Base-by-base conservation (phyloP, 2,888 invertebrate species). In the Drosophila fungiperda region DNA sequence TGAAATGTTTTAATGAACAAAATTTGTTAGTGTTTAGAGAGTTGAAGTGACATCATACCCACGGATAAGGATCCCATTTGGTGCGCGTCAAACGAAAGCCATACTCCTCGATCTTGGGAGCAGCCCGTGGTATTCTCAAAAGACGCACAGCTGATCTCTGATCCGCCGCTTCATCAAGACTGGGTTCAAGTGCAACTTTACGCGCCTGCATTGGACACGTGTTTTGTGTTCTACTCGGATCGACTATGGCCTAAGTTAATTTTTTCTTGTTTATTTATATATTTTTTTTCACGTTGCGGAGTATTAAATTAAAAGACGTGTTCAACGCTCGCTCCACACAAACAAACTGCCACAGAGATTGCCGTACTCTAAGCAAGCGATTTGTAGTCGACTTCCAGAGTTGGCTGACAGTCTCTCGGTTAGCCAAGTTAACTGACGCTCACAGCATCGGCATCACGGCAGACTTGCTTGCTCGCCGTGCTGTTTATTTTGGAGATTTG, bases 11-110 rank as follows among this genome's bases (percentile, higher is more conserved):
- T 6, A 32, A 23, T 49, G 1, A 7, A 33, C 3, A 2, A 38
- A 20, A 23, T 15, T 8, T 15, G 33, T 38, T 26, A 2, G 1
- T 1, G 7, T 17, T n/a, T 38, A 59, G 17, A 42, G 12, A 48
- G 20, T n/a, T 6, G n/a, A 0, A 20, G 11, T 7, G 23, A 7
- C 11, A 38, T 36, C 9, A 55, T 82, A 96, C 95, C 96, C 97
- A 97, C 29, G 97, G 96, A 93, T 97, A 97, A 0, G 96, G 96
- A 92, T 97, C 97, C 96, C 96, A 97, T 70, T 96, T 95, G 8
- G 96, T 96, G 80, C 96, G 94, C 0, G 96, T 96, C 45, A 97
- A 93, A 73, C 96, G 94, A 91, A 97, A 96, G 0, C 97, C 97
- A 49, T 95, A 95, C 3, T 95, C 94, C n/a, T 85, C 76, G 23